Evolutionary conservation across 1,140 invertebrate species (phyloP).

Genomic region (Aleiodes sp.): DNA sequence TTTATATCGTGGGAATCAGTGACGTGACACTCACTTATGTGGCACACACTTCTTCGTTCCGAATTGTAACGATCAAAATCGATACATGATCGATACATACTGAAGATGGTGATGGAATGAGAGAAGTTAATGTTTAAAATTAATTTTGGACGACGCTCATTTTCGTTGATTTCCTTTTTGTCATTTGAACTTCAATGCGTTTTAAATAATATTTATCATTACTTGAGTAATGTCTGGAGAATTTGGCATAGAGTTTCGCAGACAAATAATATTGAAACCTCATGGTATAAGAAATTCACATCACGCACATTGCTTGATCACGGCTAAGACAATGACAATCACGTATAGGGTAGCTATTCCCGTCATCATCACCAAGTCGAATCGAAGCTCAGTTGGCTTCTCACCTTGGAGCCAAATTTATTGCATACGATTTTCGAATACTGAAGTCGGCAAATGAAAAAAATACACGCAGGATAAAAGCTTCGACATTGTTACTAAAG

Average conservation of each 20-base stretch:
- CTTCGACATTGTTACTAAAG: not conserved
- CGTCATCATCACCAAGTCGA: slow-evolving; percentile 33
- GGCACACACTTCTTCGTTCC: slow-evolving; percentile 27
- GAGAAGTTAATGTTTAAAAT: no score
- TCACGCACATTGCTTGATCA: slow-evolving; percentile 35
- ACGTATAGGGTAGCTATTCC: slow-evolving; percentile 39
- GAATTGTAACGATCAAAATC: not conserved
- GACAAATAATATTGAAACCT: not conserved
- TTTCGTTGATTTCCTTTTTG: no score
- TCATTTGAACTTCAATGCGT: no score
- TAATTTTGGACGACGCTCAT: no score
- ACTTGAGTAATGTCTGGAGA: no score
- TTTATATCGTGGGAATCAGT: slow-evolving; percentile 40
- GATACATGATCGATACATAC: not conserved
- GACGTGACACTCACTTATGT: slow-evolving; percentile 36
- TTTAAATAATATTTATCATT: no score
- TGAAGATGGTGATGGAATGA: not conserved
- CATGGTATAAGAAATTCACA: slow-evolving; percentile 29
- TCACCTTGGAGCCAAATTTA: slow-evolving; percentile 35
- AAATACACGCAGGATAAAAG: not conserved
- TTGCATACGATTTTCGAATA: slow-evolving; percentile 25
- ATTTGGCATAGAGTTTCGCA: not conserved
- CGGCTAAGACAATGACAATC: slow-evolving; percentile 36
- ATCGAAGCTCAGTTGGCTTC: slow-evolving; percentile 34
- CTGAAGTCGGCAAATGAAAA: not conserved